phyloP scores from a whole-genome alignment of 2,797 vertebrate genomes.

The Hybognathus amarus region DNA sequence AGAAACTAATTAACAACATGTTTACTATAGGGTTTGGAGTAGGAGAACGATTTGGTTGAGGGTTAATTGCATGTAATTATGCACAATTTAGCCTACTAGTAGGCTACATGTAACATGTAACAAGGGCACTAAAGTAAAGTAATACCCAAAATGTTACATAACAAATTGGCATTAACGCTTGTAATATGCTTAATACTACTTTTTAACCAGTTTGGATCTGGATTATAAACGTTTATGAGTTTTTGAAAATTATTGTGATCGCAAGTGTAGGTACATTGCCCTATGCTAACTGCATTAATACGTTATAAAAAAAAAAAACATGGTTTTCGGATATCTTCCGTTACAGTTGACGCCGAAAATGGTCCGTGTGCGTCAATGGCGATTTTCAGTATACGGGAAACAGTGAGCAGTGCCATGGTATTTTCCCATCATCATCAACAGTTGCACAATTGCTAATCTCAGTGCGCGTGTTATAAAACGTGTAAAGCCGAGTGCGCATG shows the following conservation, averaged over 20 bases:
- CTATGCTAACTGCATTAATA: too few species aligned
- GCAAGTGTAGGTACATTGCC: background rate
- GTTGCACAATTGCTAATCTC: slow-evolving; percentile 39
- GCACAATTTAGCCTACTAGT: too few species aligned
- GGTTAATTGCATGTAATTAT: too few species aligned
- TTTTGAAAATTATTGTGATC: background rate
- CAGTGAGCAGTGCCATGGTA: background rate
- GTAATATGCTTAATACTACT: background rate
- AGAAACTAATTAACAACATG: too few species aligned
- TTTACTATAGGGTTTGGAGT: too few species aligned
- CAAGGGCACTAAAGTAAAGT: too few species aligned
- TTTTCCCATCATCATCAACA: slow-evolving; percentile 36
- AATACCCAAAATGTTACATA: background rate
- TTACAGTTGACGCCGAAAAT: background rate
- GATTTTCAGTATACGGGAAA: slow-evolving; percentile 9
- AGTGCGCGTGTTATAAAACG: slow-evolving; percentile 31
- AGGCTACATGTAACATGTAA: too few species aligned
- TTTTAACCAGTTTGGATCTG: background rate
- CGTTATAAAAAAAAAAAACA: background rate
- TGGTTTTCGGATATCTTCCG: background rate
- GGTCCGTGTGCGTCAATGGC: background rate
- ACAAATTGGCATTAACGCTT: background rate
- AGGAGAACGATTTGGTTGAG: too few species aligned
- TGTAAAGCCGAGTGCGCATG: slow-evolving; percentile 5
- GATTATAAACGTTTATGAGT: background rate